Evolutionary conservation across 2,888 invertebrate genomes (phyloP), one percentile per base, ranked within the genome.

Genomic region (Dryobota labecula): DNA sequence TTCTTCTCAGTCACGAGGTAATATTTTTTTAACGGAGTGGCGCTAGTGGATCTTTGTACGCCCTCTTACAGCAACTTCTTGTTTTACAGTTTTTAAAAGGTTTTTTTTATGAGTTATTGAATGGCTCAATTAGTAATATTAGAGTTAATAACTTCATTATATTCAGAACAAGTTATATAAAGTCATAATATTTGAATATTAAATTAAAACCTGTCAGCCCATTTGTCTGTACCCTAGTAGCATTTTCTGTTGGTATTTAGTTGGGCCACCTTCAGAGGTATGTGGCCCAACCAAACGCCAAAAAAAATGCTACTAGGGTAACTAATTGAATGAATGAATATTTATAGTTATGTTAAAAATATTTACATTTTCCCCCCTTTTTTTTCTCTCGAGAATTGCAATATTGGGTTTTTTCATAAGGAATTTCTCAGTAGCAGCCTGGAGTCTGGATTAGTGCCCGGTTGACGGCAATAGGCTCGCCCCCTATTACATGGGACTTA

Each of bases 101-200:
- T 15, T 3, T 20, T 36, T 41, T 72, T 56, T 49, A 69, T 43
- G 45, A 38, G 15, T 8, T 30, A 7, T 45, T 38, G 20, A 45
- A 51, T 62, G n/a, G 1, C 13, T 70, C 38, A 57, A 70, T 75
- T 57, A 62, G 24, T 76, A 2, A 24, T 13, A 36, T 18, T 76
- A 56, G 15, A 24, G 2, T 27, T 57, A 38, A 30, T 51, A 51
- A 30, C 56, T 65, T 73, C 2, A 45, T 36, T n/a, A 13, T 9
- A 43, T 43, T 2, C 3, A 43, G 15, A n/a, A 30, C 3, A 11
- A 30, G n/a, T 11, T 30, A 43, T 57, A 49, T 8, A 24, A 38
- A 30, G 2, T 13, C 9, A 13, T 6, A 20, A 30, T 20, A 30
- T 68, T 68, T 8, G 15, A 68, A n/a, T 67, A 33, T 41, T 11